A percentile compares a stretch with the other conserved stretches of the same genome.
These are phyloP conservation scores for Notodonta ziczac DNA, from an alignment of 2,888 invertebrate species.

Conservation along the genomic window DNA sequence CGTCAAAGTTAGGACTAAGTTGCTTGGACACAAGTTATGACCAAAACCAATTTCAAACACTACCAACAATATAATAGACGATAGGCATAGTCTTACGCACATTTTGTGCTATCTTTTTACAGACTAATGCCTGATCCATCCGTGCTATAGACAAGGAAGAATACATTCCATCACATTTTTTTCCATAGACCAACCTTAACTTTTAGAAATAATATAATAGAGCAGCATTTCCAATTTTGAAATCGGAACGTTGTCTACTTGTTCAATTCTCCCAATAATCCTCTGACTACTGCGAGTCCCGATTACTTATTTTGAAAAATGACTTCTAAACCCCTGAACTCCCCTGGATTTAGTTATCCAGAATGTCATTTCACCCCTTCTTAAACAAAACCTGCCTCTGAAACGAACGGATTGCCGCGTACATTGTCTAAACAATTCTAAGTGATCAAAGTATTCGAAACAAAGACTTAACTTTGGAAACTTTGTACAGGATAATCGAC, in stretches of 20 bases:
- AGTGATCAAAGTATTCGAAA: conserved; percentile 57
- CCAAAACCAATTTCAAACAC: no score
- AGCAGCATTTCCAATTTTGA: neutral
- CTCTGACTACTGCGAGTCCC: conserved; percentile 26
- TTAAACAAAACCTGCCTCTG: conserved; percentile 76
- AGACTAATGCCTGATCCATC: no score
- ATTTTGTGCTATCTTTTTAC: no score
- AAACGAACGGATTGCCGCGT: conserved; percentile 76
- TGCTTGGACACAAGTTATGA: no score
- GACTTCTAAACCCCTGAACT: conserved; percentile 59
- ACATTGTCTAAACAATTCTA: conserved; percentile 80
- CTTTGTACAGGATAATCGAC: conserved; percentile 26
- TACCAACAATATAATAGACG: no score
- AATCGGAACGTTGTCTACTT: neutral
- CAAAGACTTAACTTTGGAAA: conserved; percentile 46
- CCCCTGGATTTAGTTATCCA: conserved; percentile 70
- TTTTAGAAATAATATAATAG: no score
- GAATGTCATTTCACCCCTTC: conserved; percentile 80
- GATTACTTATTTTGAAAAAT: conserved; percentile 77
- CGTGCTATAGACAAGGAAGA: no score
- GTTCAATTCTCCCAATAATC: conserved; percentile 12
- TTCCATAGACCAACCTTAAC: no score
- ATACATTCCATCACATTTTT: no score
- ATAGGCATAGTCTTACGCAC: no score
- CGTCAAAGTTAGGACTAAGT: no score